Evolutionary conservation across 1,140 invertebrate species (phyloP).

Genomic region (Drosophila nigromelanica): DNA sequence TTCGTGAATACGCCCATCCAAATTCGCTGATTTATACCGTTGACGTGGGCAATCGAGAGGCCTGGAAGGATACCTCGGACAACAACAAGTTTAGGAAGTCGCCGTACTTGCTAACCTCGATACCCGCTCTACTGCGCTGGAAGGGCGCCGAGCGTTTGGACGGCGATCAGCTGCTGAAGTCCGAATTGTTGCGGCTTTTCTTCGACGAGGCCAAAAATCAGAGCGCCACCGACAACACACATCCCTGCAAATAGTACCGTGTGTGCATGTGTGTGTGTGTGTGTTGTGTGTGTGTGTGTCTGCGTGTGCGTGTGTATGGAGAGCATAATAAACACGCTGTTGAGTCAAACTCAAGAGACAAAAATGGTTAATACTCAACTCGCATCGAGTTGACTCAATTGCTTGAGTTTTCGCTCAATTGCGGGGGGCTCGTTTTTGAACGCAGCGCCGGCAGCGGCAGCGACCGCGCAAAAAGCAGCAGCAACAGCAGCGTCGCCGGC

Average conservation of each 20-base stretch:
- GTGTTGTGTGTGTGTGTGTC: background rate
- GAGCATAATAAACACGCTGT: slow-evolving; percentile 16
- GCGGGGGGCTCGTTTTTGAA: slow-evolving; percentile 7
- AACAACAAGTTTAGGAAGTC: slow-evolving; percentile 46
- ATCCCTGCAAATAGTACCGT: slow-evolving; percentile 26
- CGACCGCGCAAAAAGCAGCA: slow-evolving; percentile 3
- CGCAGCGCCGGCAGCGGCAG: slow-evolving; percentile 2
- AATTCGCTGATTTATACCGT: slow-evolving; percentile 53
- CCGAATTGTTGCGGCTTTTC: slow-evolving; percentile 49
- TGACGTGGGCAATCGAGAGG: slow-evolving; percentile 58
- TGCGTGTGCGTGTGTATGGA: background rate
- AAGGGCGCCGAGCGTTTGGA: slow-evolving; percentile 57
- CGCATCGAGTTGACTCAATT: slow-evolving; percentile 23
- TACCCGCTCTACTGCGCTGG: slow-evolving; percentile 58
- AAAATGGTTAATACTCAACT: slow-evolving; percentile 1
- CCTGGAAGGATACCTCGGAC: slow-evolving; percentile 38
- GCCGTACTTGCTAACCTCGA: slow-evolving; percentile 28
- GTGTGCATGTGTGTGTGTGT: background rate
- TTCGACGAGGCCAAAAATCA: slow-evolving; percentile 50
- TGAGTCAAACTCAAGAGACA: slow-evolving; percentile 31
- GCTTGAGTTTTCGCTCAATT: slow-evolving; percentile 33
- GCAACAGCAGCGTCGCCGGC: slow-evolving; percentile 7
- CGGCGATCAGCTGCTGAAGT: slow-evolving; percentile 52
- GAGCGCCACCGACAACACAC: slow-evolving; percentile 7
- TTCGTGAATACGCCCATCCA: slow-evolving; percentile 37